Conservation (phyloP, 2,113 vertebrate genomes). For the Misgurnus anguillicaudatus region DNA sequence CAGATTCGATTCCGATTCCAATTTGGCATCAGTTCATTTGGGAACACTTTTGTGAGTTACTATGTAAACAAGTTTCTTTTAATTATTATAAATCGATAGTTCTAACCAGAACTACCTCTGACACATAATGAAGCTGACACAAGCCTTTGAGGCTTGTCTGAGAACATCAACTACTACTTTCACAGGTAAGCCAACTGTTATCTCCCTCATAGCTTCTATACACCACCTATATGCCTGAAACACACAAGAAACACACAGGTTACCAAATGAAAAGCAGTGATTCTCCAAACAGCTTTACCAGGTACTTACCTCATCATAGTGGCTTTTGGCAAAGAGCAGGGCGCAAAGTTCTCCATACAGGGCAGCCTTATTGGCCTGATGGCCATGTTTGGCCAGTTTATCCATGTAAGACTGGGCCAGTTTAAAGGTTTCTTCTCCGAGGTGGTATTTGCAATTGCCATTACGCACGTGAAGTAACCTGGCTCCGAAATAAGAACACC, state of each 20-base stretch:
- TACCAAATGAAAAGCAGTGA: neutral
- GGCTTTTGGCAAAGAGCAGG: slow-evolving; percentile 97
- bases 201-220: slow-evolving; percentile 98
- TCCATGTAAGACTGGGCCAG: slow-evolving; percentile 96
- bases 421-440: slow-evolving; percentile 98
- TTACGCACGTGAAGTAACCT: slow-evolving; percentile 97
- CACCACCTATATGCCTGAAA: slow-evolving; percentile 97
- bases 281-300: neutral
- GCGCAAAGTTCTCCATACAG: slow-evolving; percentile 96
- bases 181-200: slow-evolving; percentile 89
- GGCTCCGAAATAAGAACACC: neutral
- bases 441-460: slow-evolving; percentile 96
- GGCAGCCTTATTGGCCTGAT: slow-evolving; percentile 96
- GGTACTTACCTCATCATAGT: slow-evolving; percentile 90
- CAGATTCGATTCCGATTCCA: too few relatives aligned
- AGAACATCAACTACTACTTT: slow-evolving; percentile 98
- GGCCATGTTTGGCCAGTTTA: slow-evolving; percentile 92
- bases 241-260: slow-evolving; percentile 7
- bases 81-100: too few relatives aligned
- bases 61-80: too few relatives aligned
- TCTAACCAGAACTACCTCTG: too few relatives aligned
- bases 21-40: too few relatives aligned
- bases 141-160: slow-evolving; percentile 95
- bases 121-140: neutral
- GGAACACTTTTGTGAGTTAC: too few relatives aligned